phyloP scores from a whole-genome alignment of 1,140 invertebrate genomes.

The Drosophila erecta region DNA sequence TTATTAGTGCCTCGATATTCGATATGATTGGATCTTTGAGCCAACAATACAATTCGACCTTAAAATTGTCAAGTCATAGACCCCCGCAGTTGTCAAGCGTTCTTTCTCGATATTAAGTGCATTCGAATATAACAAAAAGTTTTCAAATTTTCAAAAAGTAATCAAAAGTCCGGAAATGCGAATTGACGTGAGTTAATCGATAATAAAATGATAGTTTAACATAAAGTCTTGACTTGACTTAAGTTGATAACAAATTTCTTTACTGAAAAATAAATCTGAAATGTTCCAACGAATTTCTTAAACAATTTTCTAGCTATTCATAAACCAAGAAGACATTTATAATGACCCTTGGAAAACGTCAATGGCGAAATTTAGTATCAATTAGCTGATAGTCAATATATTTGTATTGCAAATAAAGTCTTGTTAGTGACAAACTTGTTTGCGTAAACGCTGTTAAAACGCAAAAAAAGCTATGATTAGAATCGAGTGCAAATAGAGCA shows the following conservation, averaged over 20 bases:
- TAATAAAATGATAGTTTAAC: neutral
- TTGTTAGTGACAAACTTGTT: slow-evolving; percentile 16
- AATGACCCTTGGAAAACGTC: slow-evolving; percentile 21
- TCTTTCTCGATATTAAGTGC: slow-evolving; percentile 16
- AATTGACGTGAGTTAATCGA: slow-evolving; percentile 6
- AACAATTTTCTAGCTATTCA: neutral
- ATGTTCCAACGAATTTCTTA: neutral
- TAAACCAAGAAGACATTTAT: slow-evolving; percentile 3
- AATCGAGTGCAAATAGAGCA: neutral
- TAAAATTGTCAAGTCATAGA: slow-evolving; percentile 9
- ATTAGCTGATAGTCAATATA: slow-evolving; percentile 18
- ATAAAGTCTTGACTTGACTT: neutral
- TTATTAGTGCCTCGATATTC: slow-evolving; percentile 30
- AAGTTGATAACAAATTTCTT: neutral
- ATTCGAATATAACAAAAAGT: neutral
- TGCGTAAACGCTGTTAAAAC: slow-evolving; percentile 8
- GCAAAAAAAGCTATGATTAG: neutral
- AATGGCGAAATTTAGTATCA: slow-evolving; percentile 19
- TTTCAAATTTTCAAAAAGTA: neutral
- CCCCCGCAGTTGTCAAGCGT: slow-evolving; percentile 1
- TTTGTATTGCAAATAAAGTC: slow-evolving; percentile 1
- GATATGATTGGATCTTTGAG: slow-evolving; percentile 17
- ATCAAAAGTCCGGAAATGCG: slow-evolving; percentile 12
- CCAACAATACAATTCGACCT: slow-evolving; percentile 17
- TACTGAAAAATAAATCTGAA: neutral